phyloP scores from a whole-genome alignment of 92 coral and sea anemone genomes.

The Palythoa grandiflora region DNA sequence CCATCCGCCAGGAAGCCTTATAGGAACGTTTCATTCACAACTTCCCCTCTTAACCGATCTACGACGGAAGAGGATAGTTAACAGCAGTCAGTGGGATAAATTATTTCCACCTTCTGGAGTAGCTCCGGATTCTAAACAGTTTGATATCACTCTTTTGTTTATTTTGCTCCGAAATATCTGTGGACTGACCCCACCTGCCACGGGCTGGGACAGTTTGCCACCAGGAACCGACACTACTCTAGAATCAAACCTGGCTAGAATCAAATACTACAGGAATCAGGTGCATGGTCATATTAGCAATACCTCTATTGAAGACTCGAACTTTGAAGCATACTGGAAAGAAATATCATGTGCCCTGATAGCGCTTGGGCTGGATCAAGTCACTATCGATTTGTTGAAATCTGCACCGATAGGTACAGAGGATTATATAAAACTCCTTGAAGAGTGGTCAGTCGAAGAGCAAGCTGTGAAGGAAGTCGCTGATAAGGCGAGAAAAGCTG shows the following conservation, averaged over 20 bases:
- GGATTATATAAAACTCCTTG: slow-evolving; percentile 21
- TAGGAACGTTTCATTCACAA: slow-evolving; percentile 12
- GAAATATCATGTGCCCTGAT: slow-evolving; percentile 59
- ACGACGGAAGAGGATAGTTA: slow-evolving; percentile 38
- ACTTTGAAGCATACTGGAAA: slow-evolving; percentile 57
- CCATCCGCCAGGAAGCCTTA: slow-evolving; percentile 53
- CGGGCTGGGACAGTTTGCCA: slow-evolving; percentile 67
- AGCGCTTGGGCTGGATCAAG: slow-evolving; percentile 60
- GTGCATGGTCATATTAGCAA: slow-evolving; percentile 61
- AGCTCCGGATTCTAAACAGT: slow-evolving; percentile 53
- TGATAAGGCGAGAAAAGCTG: slow-evolving; percentile 20
- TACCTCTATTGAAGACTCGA: slow-evolving; percentile 35
- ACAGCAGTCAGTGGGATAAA: slow-evolving; percentile 66
- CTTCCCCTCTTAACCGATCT: slow-evolving; percentile 41
- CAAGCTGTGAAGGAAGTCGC: slow-evolving; percentile 34
- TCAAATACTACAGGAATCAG: slow-evolving; percentile 66
- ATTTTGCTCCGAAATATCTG: slow-evolving; percentile 68
- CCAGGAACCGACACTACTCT: slow-evolving; percentile 54
- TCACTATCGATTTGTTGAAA: slow-evolving; percentile 12
- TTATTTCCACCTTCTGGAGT: slow-evolving; percentile 64
- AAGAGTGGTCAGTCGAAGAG: slow-evolving; percentile 28
- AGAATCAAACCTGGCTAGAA: slow-evolving; percentile 72
- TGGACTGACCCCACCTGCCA: slow-evolving; percentile 53
- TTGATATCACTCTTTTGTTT: slow-evolving; percentile 71
- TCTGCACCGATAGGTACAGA: slow-evolving; percentile 23